phyloP scores from a whole-genome alignment of 1,140 invertebrate genomes.

The Marisa cornuarietis region DNA sequence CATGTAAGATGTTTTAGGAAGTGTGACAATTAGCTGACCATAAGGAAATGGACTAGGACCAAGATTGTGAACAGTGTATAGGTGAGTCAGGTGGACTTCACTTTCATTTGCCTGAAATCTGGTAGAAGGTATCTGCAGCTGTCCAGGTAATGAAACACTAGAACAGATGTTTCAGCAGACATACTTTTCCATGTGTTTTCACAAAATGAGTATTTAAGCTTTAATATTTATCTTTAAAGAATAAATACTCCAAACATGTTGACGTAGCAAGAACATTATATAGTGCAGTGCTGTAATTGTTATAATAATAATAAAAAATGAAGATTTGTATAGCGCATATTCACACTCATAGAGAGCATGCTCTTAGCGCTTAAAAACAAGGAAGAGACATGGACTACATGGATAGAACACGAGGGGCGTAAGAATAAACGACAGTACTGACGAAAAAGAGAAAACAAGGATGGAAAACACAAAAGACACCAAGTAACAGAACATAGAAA shows the following conservation, averaged over 20 bases:
- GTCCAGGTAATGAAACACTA: constrained; percentile 24
- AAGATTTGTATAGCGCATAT: too few species aligned
- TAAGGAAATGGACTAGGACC: constrained; percentile 41
- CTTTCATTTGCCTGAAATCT: not conserved
- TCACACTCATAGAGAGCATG: too few species aligned
- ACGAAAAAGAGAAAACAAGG: too few species aligned
- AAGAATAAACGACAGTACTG: too few species aligned
- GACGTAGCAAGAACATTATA: not conserved
- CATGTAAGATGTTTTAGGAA: constrained; percentile 25
- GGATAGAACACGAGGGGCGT: too few species aligned
- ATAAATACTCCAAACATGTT: not conserved
- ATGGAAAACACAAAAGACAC: too few species aligned
- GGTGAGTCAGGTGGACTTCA: constrained; percentile 19
- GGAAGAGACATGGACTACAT: too few species aligned
- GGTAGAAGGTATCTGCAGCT: constrained; percentile 4
- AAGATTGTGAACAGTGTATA: constrained; percentile 30
- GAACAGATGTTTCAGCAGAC: not conserved
- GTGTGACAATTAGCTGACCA: constrained; percentile 23
- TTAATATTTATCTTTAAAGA: not conserved
- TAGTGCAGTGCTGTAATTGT: too few species aligned
- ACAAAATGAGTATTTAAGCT: not conserved
- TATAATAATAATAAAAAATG: too few species aligned
- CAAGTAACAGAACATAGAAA: too few species aligned
- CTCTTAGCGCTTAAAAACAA: too few species aligned
- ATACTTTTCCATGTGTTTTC: not conserved